Conservation (phyloP, 2,888 invertebrate species). For the Eurois occulta region DNA sequence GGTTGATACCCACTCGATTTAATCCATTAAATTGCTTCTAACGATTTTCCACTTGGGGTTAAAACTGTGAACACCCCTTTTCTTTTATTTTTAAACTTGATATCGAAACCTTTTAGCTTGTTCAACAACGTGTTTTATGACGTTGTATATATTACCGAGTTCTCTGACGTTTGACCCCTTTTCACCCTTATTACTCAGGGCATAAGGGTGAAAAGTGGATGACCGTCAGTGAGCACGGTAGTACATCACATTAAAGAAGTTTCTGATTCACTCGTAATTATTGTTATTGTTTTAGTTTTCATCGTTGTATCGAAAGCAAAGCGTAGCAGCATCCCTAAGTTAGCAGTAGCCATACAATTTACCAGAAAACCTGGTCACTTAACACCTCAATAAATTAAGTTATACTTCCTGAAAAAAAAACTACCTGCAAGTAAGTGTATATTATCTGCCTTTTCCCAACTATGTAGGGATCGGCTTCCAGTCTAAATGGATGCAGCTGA, state of each 20-base stretch:
- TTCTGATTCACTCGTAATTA: not conserved
- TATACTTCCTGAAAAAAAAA: no score
- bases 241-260: not conserved
- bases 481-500: no score
- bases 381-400: no score
- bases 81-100: not conserved
- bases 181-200: no score
- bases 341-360: no score
- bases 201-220: no score
- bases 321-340: not conserved
- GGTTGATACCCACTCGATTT: not conserved
- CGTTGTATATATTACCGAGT: not conserved
- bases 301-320: not conserved
- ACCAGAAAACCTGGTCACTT: no score
- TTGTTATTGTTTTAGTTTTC: not conserved
- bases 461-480: no score
- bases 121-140: not conserved
- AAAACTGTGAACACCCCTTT: not conserved
- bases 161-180: no score
- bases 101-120: not conserved
- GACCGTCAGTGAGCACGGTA: no score
- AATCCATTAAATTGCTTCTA: constrained; percentile 27
- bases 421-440: no score
- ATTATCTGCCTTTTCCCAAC: no score
- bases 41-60: constrained; percentile 5